Percentiles rank a stretch among this genome's conserved stretches.
These are phyloP conservation scores for Paracentrotus lividus DNA, from an alignment of 53 echinoderm and acorn worm species.

Conservation along the genomic window DNA sequence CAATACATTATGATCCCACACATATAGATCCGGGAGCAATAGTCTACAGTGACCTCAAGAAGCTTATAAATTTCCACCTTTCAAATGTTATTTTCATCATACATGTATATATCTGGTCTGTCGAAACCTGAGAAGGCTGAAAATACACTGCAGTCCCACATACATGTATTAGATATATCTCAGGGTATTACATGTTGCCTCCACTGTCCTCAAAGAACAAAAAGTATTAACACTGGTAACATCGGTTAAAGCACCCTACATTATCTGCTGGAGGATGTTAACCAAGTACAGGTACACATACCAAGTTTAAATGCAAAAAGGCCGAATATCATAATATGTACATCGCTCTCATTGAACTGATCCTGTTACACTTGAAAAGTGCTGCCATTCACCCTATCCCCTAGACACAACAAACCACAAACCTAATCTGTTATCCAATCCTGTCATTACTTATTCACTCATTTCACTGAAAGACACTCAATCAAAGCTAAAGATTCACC, in stretches of 20 bases:
- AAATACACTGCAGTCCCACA: too few relatives aligned
- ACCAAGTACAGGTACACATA: too few relatives aligned
- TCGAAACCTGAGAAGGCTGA: too few relatives aligned
- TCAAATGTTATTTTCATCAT: neutral
- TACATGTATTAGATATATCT: too few relatives aligned
- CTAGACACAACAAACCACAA: slow-evolving; percentile 48
- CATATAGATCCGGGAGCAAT: neutral
- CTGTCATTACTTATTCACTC: neutral
- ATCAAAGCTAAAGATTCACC: slow-evolving; percentile 7
- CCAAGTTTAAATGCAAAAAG: too few relatives aligned
- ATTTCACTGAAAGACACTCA: neutral
- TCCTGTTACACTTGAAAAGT: neutral
- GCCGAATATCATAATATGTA: too few relatives aligned
- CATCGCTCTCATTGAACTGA: neutral
- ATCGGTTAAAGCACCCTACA: too few relatives aligned
- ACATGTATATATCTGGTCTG: too few relatives aligned
- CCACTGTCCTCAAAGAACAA: too few relatives aligned
- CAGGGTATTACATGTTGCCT: too few relatives aligned
- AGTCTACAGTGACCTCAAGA: neutral
- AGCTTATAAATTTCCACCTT: neutral
- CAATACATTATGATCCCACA: neutral
- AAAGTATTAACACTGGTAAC: too few relatives aligned
- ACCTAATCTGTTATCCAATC: neutral
- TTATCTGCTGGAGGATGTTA: too few relatives aligned
- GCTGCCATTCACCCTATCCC: neutral